Base-by-base conservation (phyloP, 1,140 invertebrate genomes). In the Drosophila simulans region DNA sequence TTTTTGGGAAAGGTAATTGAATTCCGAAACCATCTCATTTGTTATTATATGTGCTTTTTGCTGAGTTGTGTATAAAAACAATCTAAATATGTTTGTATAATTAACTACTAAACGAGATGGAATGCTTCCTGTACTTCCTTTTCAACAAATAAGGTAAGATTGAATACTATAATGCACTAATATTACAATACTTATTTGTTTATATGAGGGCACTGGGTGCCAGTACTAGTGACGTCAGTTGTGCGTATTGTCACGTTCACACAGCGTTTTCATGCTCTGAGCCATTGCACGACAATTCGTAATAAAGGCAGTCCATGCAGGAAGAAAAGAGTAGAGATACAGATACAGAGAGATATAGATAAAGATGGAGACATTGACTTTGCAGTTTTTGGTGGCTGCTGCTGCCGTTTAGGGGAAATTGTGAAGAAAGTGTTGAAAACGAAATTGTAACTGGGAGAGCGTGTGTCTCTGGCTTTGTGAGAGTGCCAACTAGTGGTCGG, bases 361-460 rank as follows among this genome's bases (percentile, higher is more conserved):
- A 25, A 37, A 75, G 55, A 76, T 63, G 77, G 65, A 73, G 73
- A 65, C 59, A 62, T 75, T 75, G 72, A 76, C 72, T 76, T 76
- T 77, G 73, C 72, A 76, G 53, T 76, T 77, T 55, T 80, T 64
- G 54, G 79, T 54, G 62, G 58, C 57, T 54, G 77, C 54, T 51
- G 80, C 37, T 62, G 63, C 34, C 66, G 63, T 88, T 88, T 77
- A 70, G 84, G 84, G 84, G 84, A 89, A 88, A 89, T 89, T 88
- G 84, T 88, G 84, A 88, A 88, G 84, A 88, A 88, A 88, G 84
- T 88, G 84, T 88, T 88, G 84, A 88, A 88, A 88, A 88, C 84
- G 84, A 88, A 89, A 88, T 84, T 89, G 84, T 89, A 80, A 84
- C 84, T 88, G 84, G 80, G 84, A 89, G 80, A 57, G 72, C 40